Conservation (phyloP, 2,888 invertebrate genomes). For the Polyploca ridens region DNA sequence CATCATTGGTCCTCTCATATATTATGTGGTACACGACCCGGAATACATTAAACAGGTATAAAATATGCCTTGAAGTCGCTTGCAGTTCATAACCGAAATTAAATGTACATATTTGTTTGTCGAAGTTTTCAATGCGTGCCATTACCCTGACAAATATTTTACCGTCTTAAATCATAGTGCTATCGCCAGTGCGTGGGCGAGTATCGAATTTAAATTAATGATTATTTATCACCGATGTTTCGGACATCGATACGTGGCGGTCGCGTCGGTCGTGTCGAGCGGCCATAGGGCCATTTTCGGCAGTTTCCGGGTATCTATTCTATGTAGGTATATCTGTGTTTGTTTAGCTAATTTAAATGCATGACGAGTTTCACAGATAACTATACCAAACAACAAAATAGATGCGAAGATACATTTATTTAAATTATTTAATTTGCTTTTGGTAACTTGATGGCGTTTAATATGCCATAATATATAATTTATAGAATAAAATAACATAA, state of each 20-base stretch:
- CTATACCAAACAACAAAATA: conserved; percentile 48
- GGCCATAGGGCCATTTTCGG: conserved; percentile 62
- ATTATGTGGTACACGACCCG: conserved; percentile 55
- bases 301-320: conserved; percentile 66
- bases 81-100: conserved; percentile 27
- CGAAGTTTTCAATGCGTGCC: conserved; percentile 30
- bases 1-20: conserved; percentile 68
- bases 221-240: conserved; percentile 70
- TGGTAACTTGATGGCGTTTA: conserved; percentile 16
- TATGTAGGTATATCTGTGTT: conserved; percentile 34
- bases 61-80: conserved; percentile 37
- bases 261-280: conserved; percentile 44
- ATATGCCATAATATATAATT: too few species aligned
- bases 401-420: conserved; percentile 38
- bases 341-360: conserved; percentile 59
- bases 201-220: conserved; percentile 75
- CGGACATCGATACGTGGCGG: conserved; percentile 60
- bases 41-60: conserved; percentile 53
- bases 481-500: too few species aligned
- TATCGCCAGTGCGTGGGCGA: conserved; percentile 67
- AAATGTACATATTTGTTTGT: conserved; percentile 30
- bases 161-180: conserved; percentile 61
- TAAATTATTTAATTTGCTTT: conserved; percentile 24
- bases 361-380: conserved; percentile 46
- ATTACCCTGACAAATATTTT: conserved; percentile 37